phyloP scores from a whole-genome alignment of 2,113 vertebrate genomes.

The Macrotis lagotis region DNA sequence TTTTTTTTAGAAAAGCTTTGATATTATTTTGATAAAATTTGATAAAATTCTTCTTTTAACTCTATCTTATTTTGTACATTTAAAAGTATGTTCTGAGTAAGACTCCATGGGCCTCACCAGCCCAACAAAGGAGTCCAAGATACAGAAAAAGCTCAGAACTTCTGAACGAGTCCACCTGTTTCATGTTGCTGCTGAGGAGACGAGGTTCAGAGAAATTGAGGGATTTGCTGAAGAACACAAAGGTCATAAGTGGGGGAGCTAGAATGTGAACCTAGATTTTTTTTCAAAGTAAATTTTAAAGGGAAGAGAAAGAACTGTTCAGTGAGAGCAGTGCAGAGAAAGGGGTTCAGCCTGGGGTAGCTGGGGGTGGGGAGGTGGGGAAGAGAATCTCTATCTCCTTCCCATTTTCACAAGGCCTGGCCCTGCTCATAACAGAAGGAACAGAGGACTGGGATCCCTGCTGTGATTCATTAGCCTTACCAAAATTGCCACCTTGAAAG shows the following conservation, averaged over 20 bases:
- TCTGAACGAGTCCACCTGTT: not conserved
- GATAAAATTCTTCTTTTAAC: not conserved
- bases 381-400: not conserved
- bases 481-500: constrained; percentile 54
- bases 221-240: not conserved
- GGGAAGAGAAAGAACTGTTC: not conserved
- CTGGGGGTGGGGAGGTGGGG: too few relatives aligned
- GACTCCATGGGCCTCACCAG: not conserved
- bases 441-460: not conserved
- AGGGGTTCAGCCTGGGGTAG: not conserved
- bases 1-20: not conserved
- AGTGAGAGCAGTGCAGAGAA: not conserved
- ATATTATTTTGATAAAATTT: not conserved
- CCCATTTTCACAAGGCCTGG: not conserved
- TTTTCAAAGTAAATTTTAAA: not conserved
- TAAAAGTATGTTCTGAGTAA: not conserved
- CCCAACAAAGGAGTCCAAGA: not conserved
- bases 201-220: not conserved
- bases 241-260: not conserved
- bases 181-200: not conserved
- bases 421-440: too few relatives aligned
- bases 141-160: not conserved
- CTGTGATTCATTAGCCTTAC: constrained; percentile 38
- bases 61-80: not conserved
- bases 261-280: not conserved